phyloP scores from a whole-genome alignment of 2,888 invertebrate genomes.

The Caenorhabditis sinica region DNA sequence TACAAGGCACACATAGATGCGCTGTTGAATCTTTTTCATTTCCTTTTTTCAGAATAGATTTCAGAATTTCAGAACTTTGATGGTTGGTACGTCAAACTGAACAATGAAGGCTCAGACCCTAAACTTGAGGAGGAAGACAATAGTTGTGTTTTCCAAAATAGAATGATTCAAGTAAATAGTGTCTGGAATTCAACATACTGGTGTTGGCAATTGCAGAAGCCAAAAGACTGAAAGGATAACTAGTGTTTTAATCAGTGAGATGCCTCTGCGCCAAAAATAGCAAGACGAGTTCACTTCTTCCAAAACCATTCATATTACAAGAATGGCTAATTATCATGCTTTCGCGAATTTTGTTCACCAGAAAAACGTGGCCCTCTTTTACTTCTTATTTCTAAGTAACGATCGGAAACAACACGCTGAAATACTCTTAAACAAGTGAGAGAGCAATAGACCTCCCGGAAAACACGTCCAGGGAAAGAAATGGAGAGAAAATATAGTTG shows the following conservation, averaged over 20 bases:
- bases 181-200: background rate
- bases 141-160: background rate
- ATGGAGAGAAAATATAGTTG: background rate
- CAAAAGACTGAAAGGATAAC: too few species aligned
- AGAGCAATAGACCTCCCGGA: background rate
- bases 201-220: background rate
- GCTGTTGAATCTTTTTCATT: constrained; percentile 26
- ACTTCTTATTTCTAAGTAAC: background rate
- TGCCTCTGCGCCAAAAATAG: background rate
- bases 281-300: background rate
- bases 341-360: background rate
- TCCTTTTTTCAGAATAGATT: constrained; percentile 32
- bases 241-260: background rate
- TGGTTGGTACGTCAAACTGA: constrained; percentile 14
- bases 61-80: constrained; percentile 31
- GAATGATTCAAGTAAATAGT: background rate
- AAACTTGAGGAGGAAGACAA: background rate
- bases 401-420: constrained; percentile 20
- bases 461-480: background rate
- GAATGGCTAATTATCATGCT: background rate
- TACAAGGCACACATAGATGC: background rate
- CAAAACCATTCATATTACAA: background rate
- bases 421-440: background rate
- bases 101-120: background rate
- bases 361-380: background rate